Conservation (phyloP, 2,888 invertebrate species). For the Tipula helvola region DNA sequence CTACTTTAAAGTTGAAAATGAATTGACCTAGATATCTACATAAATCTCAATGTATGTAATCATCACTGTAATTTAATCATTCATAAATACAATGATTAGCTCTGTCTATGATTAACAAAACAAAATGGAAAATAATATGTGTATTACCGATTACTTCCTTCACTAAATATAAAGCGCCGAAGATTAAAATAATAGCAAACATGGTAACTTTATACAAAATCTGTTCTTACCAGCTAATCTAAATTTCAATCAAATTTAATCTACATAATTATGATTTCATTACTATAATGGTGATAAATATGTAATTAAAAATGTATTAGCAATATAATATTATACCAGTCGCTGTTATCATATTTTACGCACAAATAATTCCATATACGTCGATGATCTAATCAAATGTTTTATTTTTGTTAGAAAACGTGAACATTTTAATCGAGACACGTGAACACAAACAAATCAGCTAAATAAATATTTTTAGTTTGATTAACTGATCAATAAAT, state of each 20-base stretch:
- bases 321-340: background rate
- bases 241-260: background rate
- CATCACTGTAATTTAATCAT: background rate
- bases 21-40: background rate
- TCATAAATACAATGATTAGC: too few relatives aligned
- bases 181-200: background rate
- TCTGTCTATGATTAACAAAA: too few relatives aligned
- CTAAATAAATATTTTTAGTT: background rate
- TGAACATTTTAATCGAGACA: background rate
- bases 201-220: background rate
- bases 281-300: background rate
- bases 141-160: background rate
- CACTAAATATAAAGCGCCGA: background rate
- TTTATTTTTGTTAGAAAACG: background rate
- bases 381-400: background rate
- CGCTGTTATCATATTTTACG: background rate
- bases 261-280: background rate
- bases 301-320: background rate
- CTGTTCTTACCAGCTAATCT: background rate
- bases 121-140: background rate
- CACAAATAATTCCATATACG: background rate
- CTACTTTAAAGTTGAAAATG: background rate
- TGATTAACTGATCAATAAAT: background rate
- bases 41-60: background rate
- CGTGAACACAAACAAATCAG: background rate